Evolutionary conservation across 2,888 invertebrate genomes (phyloP).

Genomic region (Stomorhina lunata): DNA sequence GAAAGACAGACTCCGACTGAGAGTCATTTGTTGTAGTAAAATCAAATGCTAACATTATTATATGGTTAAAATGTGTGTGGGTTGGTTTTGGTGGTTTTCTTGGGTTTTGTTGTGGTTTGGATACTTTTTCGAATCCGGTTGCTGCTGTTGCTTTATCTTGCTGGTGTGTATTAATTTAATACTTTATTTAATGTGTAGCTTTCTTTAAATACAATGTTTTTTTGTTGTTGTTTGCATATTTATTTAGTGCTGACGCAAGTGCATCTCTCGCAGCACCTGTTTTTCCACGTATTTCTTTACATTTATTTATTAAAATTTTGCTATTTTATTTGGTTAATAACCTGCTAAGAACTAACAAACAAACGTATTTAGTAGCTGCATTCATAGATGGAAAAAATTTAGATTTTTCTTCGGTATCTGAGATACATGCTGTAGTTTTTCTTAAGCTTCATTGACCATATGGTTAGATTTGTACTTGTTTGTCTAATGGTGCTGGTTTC

Average conservation of each 20-base stretch:
- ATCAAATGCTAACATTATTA: not conserved
- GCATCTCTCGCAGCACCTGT: constrained; percentile 63
- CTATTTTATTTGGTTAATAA: constrained; percentile 7
- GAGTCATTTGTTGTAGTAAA: not conserved
- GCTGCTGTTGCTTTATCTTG: not conserved
- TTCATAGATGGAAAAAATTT: not conserved
- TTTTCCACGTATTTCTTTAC: constrained; percentile 39
- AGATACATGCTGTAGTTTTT: constrained; percentile 15
- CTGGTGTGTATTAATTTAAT: too few relatives aligned
- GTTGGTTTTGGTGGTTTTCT: constrained; percentile 46
- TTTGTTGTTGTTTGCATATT: constrained; percentile 21
- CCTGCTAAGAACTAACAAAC: not conserved
- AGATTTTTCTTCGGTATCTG: constrained; percentile 14
- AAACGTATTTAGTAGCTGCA: too few relatives aligned
- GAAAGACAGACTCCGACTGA: too few relatives aligned
- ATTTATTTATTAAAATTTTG: not conserved
- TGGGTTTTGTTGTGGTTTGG: constrained; percentile 32
- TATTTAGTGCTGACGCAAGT: constrained; percentile 61
- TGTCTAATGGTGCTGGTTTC: constrained; percentile 10
- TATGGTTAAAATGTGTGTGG: constrained; percentile 44
- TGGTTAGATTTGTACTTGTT: constrained; percentile 21
- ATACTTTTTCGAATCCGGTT: constrained; percentile 59
- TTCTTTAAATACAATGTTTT: constrained; percentile 40
- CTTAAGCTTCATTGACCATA: constrained; percentile 45
- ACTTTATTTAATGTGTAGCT: constrained; percentile 8